These are phyloP conservation scores for Drosophila mojavensis DNA, from an alignment of 1,140 invertebrate species.

Conservation along the genomic window DNA sequence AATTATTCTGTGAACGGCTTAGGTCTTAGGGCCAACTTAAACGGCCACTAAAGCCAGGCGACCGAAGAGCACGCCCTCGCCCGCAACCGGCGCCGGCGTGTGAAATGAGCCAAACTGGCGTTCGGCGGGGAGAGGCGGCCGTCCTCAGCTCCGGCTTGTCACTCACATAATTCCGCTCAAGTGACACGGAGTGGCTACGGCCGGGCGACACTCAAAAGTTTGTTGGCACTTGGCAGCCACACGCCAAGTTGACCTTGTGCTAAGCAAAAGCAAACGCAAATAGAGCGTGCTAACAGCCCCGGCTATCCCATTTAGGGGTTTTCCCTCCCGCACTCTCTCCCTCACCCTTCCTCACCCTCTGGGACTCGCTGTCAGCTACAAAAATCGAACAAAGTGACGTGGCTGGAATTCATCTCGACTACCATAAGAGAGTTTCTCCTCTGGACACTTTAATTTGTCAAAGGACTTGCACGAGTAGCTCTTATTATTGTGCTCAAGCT, in stretches of 20 bases:
- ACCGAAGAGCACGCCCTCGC: slow-evolving; percentile 49
- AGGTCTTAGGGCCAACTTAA: slow-evolving; percentile 65
- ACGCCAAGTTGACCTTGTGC: slow-evolving; percentile 67
- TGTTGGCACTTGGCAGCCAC: slow-evolving; percentile 67
- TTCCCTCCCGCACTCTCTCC: background rate
- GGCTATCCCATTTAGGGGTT: background rate
- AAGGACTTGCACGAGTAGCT: slow-evolving; percentile 5
- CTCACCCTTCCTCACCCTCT: background rate
- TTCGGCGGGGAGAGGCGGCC: slow-evolving; percentile 16
- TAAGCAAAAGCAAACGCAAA: slow-evolving; percentile 46
- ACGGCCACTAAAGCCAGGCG: slow-evolving; percentile 66
- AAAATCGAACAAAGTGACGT: slow-evolving; percentile 20
- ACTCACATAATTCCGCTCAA: slow-evolving; percentile 76
- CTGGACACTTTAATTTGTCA: slow-evolving; percentile 9
- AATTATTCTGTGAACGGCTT: slow-evolving; percentile 65
- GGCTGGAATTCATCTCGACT: slow-evolving; percentile 15
- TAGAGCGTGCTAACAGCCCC: slow-evolving; percentile 39
- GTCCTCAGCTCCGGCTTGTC: slow-evolving; percentile 19
- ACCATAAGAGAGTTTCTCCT: background rate
- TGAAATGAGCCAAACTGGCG: slow-evolving; percentile 70
- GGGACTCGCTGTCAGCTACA: background rate
- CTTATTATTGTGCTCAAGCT: background rate
- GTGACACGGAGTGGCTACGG: slow-evolving; percentile 50
- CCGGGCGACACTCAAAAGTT: slow-evolving; percentile 64
- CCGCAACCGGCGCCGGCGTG: slow-evolving; percentile 26